A percentile compares a stretch with the other conserved stretches of the same genome.
These are phyloP conservation scores for Aricia artaxerxes DNA, from an alignment of 2,888 invertebrate genomes.

Conservation along the genomic window DNA sequence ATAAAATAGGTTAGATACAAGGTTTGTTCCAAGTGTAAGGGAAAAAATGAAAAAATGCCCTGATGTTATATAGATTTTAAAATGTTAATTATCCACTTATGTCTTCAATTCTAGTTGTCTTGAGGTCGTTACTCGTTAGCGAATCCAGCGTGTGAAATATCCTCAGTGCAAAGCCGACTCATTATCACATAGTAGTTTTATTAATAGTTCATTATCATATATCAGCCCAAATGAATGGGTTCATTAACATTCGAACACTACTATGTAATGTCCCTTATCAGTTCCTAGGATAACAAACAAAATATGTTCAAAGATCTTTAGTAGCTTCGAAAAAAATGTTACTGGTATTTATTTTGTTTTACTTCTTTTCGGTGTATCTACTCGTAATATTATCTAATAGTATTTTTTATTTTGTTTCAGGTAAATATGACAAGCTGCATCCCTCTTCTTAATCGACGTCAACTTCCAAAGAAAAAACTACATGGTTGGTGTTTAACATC, in stretches of 20 bases:
- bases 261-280: not conserved
- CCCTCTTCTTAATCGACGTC: no score
- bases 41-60: no score
- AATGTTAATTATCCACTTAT: no score
- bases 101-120: no score
- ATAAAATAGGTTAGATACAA: no score
- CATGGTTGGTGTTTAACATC: no score
- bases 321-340: not conserved
- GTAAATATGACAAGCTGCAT: not conserved
- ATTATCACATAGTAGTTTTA: not conserved
- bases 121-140: no score
- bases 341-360: not conserved
- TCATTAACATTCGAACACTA: constrained; percentile 4
- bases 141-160: not conserved
- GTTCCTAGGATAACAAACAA: not conserved
- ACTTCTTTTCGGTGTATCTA: not conserved
- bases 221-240: not conserved
- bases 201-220: constrained; percentile 5
- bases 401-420: constrained; percentile 3
- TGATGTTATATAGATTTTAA: no score
- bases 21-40: no score
- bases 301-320: no score
- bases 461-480: no score
- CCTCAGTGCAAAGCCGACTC: not conserved
- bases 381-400: not conserved